phyloP scores from a whole-genome alignment of 2,797 vertebrate species.

The Pristis pectinata region DNA sequence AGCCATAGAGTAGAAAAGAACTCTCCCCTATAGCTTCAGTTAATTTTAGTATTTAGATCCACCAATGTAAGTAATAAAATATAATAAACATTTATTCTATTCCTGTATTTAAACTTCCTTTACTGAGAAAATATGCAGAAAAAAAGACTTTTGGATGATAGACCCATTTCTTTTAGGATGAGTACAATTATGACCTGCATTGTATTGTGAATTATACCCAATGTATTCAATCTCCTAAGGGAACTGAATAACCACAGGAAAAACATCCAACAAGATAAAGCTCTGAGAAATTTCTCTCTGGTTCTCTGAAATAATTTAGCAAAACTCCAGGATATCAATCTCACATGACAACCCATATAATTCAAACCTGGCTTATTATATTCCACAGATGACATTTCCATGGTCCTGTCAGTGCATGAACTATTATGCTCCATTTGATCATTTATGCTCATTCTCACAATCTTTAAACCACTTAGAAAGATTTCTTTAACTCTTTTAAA shows the following conservation, averaged over 20 bases:
- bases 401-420: neutral
- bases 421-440: neutral
- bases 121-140: neutral
- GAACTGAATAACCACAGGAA: constrained; percentile 1
- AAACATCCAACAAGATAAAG: constrained; percentile 18
- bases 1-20: neutral
- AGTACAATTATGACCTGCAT: neutral
- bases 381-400: constrained; percentile 19
- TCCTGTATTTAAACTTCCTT: neutral
- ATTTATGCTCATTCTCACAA: constrained; percentile 1
- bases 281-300: neutral
- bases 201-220: neutral
- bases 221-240: constrained; percentile 2
- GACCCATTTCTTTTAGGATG: neutral
- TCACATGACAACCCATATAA: neutral
- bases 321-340: constrained; percentile 6
- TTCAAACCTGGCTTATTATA: neutral
- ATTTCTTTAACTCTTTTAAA: neutral
- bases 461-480: neutral
- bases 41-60: neutral
- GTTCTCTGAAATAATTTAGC: neutral
- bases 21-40: neutral
- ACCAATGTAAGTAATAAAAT: neutral
- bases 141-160: neutral
- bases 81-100: neutral